phyloP scores from a whole-genome alignment of 2,888 invertebrate species.

The Nomada ruficornis region DNA sequence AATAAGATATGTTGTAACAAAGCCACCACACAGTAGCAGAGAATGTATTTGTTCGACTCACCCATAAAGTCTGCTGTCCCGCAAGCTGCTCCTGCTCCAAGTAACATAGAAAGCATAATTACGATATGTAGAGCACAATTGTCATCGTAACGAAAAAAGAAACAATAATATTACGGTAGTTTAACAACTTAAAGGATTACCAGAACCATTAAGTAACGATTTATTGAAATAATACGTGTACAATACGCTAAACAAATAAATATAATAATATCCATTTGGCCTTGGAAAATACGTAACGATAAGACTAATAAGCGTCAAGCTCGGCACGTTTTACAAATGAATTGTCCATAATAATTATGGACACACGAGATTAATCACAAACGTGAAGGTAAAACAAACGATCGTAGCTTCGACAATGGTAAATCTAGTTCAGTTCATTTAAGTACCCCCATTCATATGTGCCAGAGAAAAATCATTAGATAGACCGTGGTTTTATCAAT shows the following conservation, averaged over 20 bases:
- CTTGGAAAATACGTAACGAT: constrained; percentile 66
- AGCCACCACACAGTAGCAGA: constrained; percentile 78
- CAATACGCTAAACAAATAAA: constrained; percentile 76
- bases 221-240: constrained; percentile 79
- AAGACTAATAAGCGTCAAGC: constrained; percentile 57
- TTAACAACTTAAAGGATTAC: constrained; percentile 67
- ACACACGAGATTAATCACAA: constrained; percentile 49
- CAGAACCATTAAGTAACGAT: constrained; percentile 76
- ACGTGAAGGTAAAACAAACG: constrained; percentile 57
- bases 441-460: no score
- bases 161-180: constrained; percentile 55
- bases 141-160: constrained; percentile 23
- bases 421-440: not conserved
- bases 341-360: constrained; percentile 42
- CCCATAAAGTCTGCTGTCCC: constrained; percentile 96
- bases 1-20: constrained; percentile 70
- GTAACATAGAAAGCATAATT: constrained; percentile 81
- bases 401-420: constrained; percentile 24
- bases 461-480: constrained; percentile 5
- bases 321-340: constrained; percentile 53
- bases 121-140: constrained; percentile 66
- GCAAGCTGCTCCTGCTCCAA: constrained; percentile 92
- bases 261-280: constrained; percentile 70
- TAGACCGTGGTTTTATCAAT: not conserved
- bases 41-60: constrained; percentile 84